Conservation (phyloP, 2,797 vertebrate species). For the Jordanella pulchra region DNA sequence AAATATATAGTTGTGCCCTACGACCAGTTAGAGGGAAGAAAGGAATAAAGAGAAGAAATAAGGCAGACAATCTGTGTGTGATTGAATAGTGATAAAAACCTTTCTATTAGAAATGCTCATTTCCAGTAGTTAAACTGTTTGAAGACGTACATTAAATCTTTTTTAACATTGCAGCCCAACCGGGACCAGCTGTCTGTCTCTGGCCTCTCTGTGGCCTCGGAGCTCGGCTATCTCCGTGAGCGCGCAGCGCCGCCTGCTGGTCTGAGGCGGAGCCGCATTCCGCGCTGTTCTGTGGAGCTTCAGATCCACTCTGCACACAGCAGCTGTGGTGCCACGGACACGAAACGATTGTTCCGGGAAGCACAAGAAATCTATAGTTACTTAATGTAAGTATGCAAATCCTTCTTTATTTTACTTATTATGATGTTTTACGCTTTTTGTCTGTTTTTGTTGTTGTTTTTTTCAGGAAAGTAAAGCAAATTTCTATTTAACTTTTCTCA, state of each 20-base stretch:
- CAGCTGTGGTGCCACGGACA: background rate
- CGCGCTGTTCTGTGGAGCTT: background rate
- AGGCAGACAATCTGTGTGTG: too few relatives aligned
- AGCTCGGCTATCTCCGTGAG: conserved; percentile 49
- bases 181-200: background rate
- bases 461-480: background rate
- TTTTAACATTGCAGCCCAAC: background rate
- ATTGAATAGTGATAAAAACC: background rate
- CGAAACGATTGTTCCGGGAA: background rate
- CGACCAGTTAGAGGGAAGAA: background rate
- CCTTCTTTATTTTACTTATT: background rate
- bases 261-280: conserved; percentile 1
- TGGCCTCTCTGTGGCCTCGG: conserved; percentile 25
- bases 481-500: background rate
- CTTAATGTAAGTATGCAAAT: background rate
- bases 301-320: background rate
- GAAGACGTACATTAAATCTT: background rate
- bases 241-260: conserved; percentile 70
- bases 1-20: too few relatives aligned
- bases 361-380: background rate
- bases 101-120: background rate
- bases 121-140: background rate
- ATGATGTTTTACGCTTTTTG: background rate
- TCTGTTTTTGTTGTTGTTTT: background rate
- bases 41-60: background rate